Evolutionary conservation across 2,113 vertebrate species (phyloP).

Genomic region (Cathartes aura): DNA sequence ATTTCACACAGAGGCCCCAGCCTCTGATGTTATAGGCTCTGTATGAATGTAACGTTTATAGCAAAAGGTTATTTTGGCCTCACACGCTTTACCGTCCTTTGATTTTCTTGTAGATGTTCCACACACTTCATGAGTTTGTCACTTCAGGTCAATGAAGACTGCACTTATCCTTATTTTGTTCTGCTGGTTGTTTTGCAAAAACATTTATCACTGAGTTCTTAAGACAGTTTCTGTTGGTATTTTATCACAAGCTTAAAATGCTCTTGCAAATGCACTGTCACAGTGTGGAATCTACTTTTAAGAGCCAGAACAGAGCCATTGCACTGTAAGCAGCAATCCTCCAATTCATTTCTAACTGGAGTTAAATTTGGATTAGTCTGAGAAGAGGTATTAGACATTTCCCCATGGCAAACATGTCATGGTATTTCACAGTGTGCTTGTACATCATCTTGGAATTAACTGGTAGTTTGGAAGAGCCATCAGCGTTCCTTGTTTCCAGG

Average conservation of each 20-base stretch:
- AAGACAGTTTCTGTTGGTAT: not conserved
- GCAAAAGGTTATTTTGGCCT: not conserved
- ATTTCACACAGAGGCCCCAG: not conserved
- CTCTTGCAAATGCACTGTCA: not conserved
- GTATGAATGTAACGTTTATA: not conserved
- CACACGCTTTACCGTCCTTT: not conserved
- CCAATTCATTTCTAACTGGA: not conserved
- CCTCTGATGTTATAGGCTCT: not conserved
- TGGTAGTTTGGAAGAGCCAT: not conserved
- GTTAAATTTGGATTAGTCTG: not conserved
- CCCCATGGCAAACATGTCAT: not conserved
- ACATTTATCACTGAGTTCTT: not conserved
- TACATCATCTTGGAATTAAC: not conserved
- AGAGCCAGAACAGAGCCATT: not conserved
- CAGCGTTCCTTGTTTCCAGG: not conserved
- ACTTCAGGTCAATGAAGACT: not conserved
- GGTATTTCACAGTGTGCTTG: not conserved
- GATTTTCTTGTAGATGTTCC: not conserved
- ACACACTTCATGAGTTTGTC: not conserved
- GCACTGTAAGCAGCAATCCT: not conserved
- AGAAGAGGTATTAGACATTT: not conserved
- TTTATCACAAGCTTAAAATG: not conserved
- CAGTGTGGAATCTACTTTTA: not conserved
- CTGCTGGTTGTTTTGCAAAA: not conserved
- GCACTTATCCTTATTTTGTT: not conserved